Evolutionary conservation across 53 echinoderm and acorn worm species (phyloP).

Genomic region (Astropecten irregularis): DNA sequence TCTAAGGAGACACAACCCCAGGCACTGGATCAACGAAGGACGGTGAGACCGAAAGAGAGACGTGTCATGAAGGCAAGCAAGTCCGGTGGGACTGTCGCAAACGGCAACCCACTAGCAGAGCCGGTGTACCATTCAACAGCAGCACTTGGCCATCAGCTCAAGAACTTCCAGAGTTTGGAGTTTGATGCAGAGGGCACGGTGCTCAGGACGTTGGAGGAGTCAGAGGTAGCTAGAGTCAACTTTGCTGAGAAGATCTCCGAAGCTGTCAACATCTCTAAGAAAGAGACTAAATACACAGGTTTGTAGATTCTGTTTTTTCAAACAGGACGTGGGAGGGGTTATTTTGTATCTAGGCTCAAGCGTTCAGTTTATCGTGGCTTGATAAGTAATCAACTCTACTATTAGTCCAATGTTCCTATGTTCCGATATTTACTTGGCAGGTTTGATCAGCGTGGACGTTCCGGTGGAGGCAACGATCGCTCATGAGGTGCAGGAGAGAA

Average conservation of each 20-base stretch:
- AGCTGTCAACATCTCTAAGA: slow-evolving; percentile 70
- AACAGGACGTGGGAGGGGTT: too few relatives aligned
- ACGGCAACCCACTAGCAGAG: slow-evolving; percentile 31
- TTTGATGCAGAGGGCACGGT: slow-evolving; percentile 83
- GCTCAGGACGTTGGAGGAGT: slow-evolving; percentile 69
- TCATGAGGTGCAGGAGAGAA: slow-evolving; percentile 61
- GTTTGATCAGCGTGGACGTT: slow-evolving; percentile 71
- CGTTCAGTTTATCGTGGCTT: too few relatives aligned
- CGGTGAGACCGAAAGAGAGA: too few relatives aligned
- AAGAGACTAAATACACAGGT: slow-evolving; percentile 90
- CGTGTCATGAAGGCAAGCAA: too few relatives aligned
- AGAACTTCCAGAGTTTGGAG: slow-evolving; percentile 50
- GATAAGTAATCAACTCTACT: too few relatives aligned
- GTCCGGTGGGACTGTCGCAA: too few relatives aligned
- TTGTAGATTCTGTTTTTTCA: neutral
- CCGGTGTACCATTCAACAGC: slow-evolving; percentile 76
- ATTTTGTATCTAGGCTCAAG: too few relatives aligned
- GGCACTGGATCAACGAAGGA: too few relatives aligned
- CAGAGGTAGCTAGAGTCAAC: slow-evolving; percentile 62
- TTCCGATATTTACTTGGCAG: too few relatives aligned
- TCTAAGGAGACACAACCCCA: too few relatives aligned
- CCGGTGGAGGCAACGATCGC: slow-evolving; percentile 67
- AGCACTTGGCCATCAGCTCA: slow-evolving; percentile 65
- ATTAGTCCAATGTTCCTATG: too few relatives aligned
- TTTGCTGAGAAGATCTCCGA: slow-evolving; percentile 77